Evolutionary conservation across 2,888 invertebrate species (phyloP), one percentile per base, ranked within the genome.

Genomic region (Coelinius sp.): DNA sequence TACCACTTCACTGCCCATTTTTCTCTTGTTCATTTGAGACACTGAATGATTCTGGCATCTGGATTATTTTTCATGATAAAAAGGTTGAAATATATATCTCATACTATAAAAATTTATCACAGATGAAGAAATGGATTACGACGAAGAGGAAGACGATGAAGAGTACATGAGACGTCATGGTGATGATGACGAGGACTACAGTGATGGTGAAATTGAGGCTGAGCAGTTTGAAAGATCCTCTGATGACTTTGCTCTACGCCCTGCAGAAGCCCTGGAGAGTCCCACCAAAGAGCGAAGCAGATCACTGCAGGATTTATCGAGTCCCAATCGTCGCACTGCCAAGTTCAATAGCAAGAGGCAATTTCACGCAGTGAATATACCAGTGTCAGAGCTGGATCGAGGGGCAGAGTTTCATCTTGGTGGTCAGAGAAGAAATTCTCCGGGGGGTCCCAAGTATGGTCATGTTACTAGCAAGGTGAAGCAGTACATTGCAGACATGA

Each of bases 381-480:
- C 53, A 12, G 12, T 31, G 7, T 6, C 46, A 14, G 65, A 65
- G 17, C 8, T 63, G 22, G 31, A 25, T 35, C 31, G 59, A 17
- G 14, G 17, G 20, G 10, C 59, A 14, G 59, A 59, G 4, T 59
- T 59, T 31, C 27, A 56, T 68, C 41, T 52, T 49, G 24, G 31
- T 31, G 6, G n/a, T 62, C 67, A 20, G 41, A 5, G 1, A 27
- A 80, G 72, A 59, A 79, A 73, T 27, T 73, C 71, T 27, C 56
- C 78, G 2, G 72, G 76, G n/a, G 70, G 76, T 8, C 69, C 56
- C 46, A 82, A 73, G 53, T 87, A 83, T 75, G 79, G 77, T 20
- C 77, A 85, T 63, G 78, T 86, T 20, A 73, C 81, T 71, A 87
- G 86, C 70, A 86, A 84, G 80, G 86, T 87, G 0, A 86, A 82